Conservation (phyloP, 2,797 vertebrate genomes). For the Clarias pachynema region DNA sequence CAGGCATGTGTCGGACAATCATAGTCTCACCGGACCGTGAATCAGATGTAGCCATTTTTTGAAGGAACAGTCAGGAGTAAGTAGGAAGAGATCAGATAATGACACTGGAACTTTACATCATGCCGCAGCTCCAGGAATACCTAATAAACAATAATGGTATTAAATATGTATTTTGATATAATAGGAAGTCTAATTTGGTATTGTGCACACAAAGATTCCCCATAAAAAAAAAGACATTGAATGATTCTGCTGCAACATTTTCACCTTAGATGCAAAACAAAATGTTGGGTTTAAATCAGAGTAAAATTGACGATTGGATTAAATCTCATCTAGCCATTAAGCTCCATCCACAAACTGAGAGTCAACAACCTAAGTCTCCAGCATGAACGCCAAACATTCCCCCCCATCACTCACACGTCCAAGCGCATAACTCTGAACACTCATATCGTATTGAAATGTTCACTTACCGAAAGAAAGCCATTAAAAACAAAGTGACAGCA, state of each 20-base stretch:
- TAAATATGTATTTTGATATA: background rate
- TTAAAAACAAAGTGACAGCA: conserved; percentile 14
- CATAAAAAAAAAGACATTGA: background rate
- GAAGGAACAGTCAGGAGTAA: conserved; percentile 18
- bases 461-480: conserved; percentile 14
- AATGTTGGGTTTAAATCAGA: background rate
- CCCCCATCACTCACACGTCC: conserved; percentile 41
- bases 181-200: background rate
- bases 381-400: conserved; percentile 67
- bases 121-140: conserved; percentile 1
- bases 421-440: background rate
- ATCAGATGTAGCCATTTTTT: conserved; percentile 87
- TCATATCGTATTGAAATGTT: conserved; percentile 9
- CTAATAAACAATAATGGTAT: conserved; percentile 10
- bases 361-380: conserved; percentile 48
- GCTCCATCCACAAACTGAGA: conserved; percentile 21
- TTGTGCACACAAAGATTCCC: background rate
- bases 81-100: conserved; percentile 44
- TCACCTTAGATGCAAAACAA: background rate
- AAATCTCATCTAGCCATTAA: conserved; percentile 55
- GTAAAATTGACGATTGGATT: conserved; percentile 51
- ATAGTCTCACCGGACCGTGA: conserved; percentile 88
- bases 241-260: background rate
- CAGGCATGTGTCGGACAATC: conserved; percentile 88
- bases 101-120: conserved; percentile 30